Evolutionary conservation across 2,888 invertebrate genomes (phyloP).

Genomic region (Epistrophe eligans): DNA sequence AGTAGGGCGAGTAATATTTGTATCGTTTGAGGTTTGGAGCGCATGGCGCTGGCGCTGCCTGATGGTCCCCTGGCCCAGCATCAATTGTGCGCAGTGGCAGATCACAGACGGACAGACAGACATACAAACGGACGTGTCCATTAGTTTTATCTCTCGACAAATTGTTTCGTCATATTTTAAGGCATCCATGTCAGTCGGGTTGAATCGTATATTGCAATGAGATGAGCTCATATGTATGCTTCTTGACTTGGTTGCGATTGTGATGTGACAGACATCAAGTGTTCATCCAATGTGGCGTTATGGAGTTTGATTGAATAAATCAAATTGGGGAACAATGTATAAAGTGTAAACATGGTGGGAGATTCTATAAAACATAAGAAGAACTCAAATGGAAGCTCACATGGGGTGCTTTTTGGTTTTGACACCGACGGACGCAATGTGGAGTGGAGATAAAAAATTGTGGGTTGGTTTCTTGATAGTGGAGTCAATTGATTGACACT

Average conservation of each 20-base stretch:
- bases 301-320: constrained; percentile 65
- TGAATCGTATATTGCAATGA: constrained; percentile 10
- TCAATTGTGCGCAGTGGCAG: constrained; percentile 59
- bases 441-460: constrained; percentile 10
- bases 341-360: background rate
- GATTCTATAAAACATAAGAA: constrained; percentile 4
- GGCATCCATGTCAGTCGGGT: constrained; percentile 55
- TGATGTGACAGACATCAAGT: constrained; percentile 72
- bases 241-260: constrained; percentile 56
- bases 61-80: constrained; percentile 21
- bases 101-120: constrained; percentile 45
- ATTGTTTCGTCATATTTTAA: constrained; percentile 75
- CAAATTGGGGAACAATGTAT: constrained; percentile 4
- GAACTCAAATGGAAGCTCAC: constrained; percentile 48
- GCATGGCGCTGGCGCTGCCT: constrained; percentile 45
- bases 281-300: constrained; percentile 54
- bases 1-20: background rate
- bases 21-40: background rate
- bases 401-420: constrained; percentile 13
- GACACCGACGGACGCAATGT: background rate
- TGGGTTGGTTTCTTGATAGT: background rate
- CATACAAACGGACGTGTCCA: constrained; percentile 66
- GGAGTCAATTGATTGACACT: constrained; percentile 20
- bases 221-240: constrained; percentile 57
- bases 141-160: constrained; percentile 75